Base-by-base conservation (phyloP, 2,113 vertebrate species). In the Bubalus kerabau region DNA sequence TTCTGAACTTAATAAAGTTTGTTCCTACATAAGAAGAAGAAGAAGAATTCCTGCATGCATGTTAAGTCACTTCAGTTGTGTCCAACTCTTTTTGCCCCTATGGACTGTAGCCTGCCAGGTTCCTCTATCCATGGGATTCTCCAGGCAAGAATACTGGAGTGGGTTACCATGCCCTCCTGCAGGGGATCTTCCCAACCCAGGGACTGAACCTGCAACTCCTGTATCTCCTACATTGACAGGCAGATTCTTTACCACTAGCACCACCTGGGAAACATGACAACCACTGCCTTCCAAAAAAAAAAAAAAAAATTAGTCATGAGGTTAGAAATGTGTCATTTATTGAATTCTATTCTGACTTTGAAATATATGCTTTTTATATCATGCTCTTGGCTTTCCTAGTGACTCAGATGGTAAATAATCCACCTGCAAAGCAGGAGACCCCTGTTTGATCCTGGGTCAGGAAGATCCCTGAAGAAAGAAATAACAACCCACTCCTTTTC, bases 21-120 rank as follows among this genome's bases (percentile, higher is more conserved):
- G 21, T 83, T 78, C 3, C 16, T 80, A 57, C 15, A 43, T 43
- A 43, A 40, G 3, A 21, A 67, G 0, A 67, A 67, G 0, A 67
- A 67, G 0, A 62, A 62, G 0, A 36, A 40, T 71, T 40, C 67
- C 19, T 71, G n/a, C 19, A 71, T 23, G 67, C n/a, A 40, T 23
- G 67, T 40, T 40, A 71, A 40, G 67, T 71, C n/a, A 13, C 67
- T 71, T 71, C 23, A 76, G 36, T 76, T 3, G 0, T 76, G 23
- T 26, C 71, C 36, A 43, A 14, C 23, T 43, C 40, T 76, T 43
- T 76, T 40, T 76, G 36, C 13, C 40, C 12, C 12, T 76, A 4
- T 76, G 23, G 71, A 43, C 71, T 76, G 23, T 43, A 43, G 71
- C 40, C 71, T 0, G 0, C 36, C 21, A 76, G 36, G 40, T 43